Evolutionary conservation across 2,797 vertebrate genomes (phyloP), one percentile per base, ranked within the genome.

Genomic region (Oophaga sylvatica): DNA sequence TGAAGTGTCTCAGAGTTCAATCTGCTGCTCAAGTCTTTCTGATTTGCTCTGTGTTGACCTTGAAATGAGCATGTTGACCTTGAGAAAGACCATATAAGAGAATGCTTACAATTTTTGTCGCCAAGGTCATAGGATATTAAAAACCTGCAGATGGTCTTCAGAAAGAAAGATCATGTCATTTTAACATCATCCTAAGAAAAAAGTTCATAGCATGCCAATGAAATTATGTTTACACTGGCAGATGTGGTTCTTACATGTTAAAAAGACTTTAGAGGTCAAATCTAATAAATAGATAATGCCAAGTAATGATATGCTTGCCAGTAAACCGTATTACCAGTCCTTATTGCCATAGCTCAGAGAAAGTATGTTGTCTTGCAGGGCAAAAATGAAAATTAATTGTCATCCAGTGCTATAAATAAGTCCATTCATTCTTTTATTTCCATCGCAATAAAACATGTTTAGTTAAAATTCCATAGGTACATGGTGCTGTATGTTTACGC

Each of bases 61-160:
- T 65, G 80, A 81, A 65, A 81, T 53, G 22, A 65, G 13, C 48
- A 16, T 15, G 48, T 26, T 77, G 75, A 77, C 75, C 75, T 77
- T 77, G 75, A 77, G 48, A 77, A 77, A 22, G 53, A 26, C 0
- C 26, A 48, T 26, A 81, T 41, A 81, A 15, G 12, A 63, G 17
- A 65, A 67, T 13, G 20, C 80, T 81, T 65, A 45, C 60, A 81
- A 41, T 67, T 53, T 41, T 48, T 81, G 13, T 48, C 2, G 17
- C 35, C 0, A n/a, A 48, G 62, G 20, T 67, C 60, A 15, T 45
- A 63, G 62, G 60, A n/a, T 35, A 80, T 65, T 77, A 22, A n/a
- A 17, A 48, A 53, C 26, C 35, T 20, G 35, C 22, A 16, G 35
- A n/a, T n/a, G 63, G 45, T 31, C 60, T 60, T 60, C 9, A 35